phyloP scores from a whole-genome alignment of 2,113 vertebrate genomes.

The Corydoras maculifer region DNA sequence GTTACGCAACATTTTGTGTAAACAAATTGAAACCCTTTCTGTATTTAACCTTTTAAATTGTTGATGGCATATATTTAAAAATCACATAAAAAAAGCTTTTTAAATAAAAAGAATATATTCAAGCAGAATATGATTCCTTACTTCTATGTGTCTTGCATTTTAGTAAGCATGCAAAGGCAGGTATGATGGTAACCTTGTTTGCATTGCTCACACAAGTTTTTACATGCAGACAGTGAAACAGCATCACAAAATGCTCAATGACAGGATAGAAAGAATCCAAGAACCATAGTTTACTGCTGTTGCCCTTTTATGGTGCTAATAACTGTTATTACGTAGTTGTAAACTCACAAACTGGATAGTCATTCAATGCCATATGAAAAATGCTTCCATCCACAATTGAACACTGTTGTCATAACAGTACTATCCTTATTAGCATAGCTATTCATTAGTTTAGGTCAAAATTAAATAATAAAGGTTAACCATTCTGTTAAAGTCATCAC shows the following conservation, averaged over 20 bases:
- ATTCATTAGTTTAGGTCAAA: background rate
- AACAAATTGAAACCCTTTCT: slow-evolving; percentile 26
- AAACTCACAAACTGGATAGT: too few relatives aligned
- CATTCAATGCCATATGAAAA: background rate
- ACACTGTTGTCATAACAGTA: background rate
- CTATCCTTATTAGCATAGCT: background rate
- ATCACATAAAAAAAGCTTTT: background rate
- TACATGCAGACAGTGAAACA: background rate
- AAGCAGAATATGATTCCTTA: slow-evolving; percentile 3
- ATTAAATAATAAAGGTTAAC: background rate
- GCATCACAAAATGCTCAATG: background rate
- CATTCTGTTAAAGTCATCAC: background rate
- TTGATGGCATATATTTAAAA: background rate
- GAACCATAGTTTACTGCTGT: background rate
- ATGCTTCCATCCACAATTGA: background rate
- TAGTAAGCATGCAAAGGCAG: slow-evolving; percentile 56
- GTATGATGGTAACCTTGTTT: slow-evolving; percentile 40
- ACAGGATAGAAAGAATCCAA: background rate
- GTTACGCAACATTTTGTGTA: slow-evolving; percentile 13
- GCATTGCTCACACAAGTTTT: slow-evolving; percentile 60
- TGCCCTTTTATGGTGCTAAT: too few relatives aligned
- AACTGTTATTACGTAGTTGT: too few relatives aligned
- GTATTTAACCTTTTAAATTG: too few relatives aligned
- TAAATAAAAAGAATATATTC: too few relatives aligned
- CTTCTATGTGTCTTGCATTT: slow-evolving; percentile 3